Conservation (phyloP, 92 coral and sea anemone genomes). For the Palythoa grandis region DNA sequence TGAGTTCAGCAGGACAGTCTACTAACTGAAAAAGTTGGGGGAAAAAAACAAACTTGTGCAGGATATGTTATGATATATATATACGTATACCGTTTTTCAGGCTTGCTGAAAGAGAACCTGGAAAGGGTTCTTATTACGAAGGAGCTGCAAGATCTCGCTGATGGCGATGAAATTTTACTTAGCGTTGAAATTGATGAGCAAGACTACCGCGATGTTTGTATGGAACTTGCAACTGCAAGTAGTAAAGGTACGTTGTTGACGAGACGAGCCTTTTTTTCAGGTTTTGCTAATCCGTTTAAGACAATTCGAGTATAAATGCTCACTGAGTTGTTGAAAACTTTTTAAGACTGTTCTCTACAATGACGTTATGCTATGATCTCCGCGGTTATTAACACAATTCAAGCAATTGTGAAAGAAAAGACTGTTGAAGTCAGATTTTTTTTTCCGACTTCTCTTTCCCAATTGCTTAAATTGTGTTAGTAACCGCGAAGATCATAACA, state of each 20-base stretch:
- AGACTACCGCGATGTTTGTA: conserved; percentile 65
- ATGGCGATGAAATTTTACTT: conserved; percentile 47
- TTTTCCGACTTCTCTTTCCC: too few species aligned
- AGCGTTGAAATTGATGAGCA: conserved; percentile 58
- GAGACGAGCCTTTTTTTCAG: background rate
- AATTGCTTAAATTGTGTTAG: too few species aligned
- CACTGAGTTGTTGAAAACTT: too few species aligned
- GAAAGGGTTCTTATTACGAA: conserved; percentile 60
- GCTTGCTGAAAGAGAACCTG: conserved; percentile 39
- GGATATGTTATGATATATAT: background rate
- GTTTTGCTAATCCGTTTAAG: background rate
- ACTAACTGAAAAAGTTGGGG: background rate
- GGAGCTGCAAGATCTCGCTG: conserved; percentile 51
- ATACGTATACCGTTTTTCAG: background rate
- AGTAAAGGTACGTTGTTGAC: conserved; percentile 44
- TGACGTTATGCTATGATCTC: background rate
- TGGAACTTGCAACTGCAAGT: conserved; percentile 57
- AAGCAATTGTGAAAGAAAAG: too few species aligned
- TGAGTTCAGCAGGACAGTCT: background rate
- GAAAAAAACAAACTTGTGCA: background rate
- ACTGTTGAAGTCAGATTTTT: too few species aligned
- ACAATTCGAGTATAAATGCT: too few species aligned
- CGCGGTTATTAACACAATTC: too few species aligned
- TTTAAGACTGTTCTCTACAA: too few species aligned
- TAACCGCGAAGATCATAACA: too few species aligned